Evolutionary conservation across 2,113 vertebrate species (phyloP).

Genomic region (Cynopterus brachyotis): DNA sequence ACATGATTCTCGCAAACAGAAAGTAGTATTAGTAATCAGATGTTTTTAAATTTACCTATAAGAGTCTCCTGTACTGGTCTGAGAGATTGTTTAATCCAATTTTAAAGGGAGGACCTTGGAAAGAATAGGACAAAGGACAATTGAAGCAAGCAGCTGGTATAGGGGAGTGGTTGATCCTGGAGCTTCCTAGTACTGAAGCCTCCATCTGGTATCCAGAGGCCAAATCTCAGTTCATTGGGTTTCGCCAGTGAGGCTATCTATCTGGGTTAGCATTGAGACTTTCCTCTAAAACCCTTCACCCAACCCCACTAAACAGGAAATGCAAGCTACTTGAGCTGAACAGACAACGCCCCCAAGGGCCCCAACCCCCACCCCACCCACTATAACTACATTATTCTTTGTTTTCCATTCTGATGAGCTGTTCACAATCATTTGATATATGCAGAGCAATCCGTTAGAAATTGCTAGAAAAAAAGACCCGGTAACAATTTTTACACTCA

Average conservation of each 20-base stretch:
- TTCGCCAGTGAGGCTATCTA: neutral
- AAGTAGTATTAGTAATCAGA: neutral
- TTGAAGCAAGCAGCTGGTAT: neutral
- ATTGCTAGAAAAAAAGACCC: neutral
- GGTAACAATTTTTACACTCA: neutral
- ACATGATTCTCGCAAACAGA: neutral
- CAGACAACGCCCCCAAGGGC: neutral
- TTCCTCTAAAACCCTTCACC: conserved; percentile 34
- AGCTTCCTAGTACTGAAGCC: neutral
- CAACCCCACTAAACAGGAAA: conserved; percentile 70
- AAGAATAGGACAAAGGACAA: neutral
- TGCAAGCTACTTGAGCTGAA: conserved; percentile 62
- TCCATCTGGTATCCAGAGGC: neutral
- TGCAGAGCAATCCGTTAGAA: neutral
- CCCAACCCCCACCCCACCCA: neutral
- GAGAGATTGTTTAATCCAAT: neutral
- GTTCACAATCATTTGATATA: neutral
- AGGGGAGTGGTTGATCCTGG: neutral
- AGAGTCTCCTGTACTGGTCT: neutral
- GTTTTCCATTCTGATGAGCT: conserved; percentile 36
- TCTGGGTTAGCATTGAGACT: neutral
- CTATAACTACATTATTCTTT: neutral
- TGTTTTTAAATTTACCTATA: neutral
- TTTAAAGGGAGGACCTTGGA: neutral
- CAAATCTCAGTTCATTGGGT: neutral